Evolutionary conservation across 2,113 vertebrate genomes (phyloP), one percentile per base, ranked within the genome.

Genomic region (Petrocephalus zakoni): DNA sequence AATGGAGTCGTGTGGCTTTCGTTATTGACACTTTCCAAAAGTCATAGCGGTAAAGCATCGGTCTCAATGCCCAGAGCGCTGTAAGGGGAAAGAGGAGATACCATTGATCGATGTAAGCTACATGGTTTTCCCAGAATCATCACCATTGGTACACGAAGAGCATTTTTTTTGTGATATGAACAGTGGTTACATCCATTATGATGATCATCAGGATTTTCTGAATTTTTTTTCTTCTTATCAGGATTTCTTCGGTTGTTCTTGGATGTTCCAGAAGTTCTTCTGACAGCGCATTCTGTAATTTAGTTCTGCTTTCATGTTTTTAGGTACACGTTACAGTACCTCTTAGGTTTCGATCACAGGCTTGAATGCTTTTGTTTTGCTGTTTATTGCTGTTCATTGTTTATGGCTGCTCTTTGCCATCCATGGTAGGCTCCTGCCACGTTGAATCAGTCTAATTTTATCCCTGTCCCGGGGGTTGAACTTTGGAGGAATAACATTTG

Each of bases 41-140:
- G 72, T 42, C 34, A 42, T 78, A 19, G 72, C 72, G 72, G 72
- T 78, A 78, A 78, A 78, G 72, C 29, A 8, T 78, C 51, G 82
- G 46, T 85, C 46, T 85, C 82, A 85, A 85, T 51, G 82, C 46
- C 25, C 82, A 52, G 82, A 19, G 47, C 25, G 47, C 72, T 34
- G 72, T 78, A 42, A 42, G 13, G 34, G 34, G 72, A 42, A 78
- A 78, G 82, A 85, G 49, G 47, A 84, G 81, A 84, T 22, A 47
- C 22, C 4, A 51, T 85, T 15, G 46, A 85, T 85, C 25, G 49
- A 85, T 78, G 52, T 85, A 46, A 37, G 46, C n/a, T 52, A 6
- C 22, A 47, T 85, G 82, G 82, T 46, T 85, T 85, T 85, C 82
- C 82, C 82, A 85, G 46, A 85, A 85, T 85, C 82, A 49, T 85